Percentiles rank a stretch among this genome's conserved stretches.
phyloP scores from a whole-genome alignment of 2,113 vertebrate genomes.

The Phylloscopus trochiloides region DNA sequence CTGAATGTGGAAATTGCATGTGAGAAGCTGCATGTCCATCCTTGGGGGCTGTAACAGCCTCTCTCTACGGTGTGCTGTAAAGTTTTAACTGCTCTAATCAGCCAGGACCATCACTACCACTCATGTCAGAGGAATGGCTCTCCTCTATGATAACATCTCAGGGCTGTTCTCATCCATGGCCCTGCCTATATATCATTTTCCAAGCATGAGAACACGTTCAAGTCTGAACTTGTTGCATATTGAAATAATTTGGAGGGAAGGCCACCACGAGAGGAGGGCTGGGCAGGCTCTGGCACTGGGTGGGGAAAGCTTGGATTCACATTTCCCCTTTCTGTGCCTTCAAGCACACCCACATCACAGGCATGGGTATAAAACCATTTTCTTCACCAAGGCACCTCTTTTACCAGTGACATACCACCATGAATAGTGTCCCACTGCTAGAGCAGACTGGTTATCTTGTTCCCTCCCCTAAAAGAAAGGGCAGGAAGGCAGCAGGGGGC shows the following conservation, averaged over 20 bases:
- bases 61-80: not conserved
- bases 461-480: not conserved
- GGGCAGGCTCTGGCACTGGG: not conserved
- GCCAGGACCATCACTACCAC: not conserved
- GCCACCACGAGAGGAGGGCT: not conserved
- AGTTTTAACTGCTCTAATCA: constrained; percentile 44
- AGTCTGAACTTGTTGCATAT: not conserved
- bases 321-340: not conserved
- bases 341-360: rapidly evolving
- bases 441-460: not conserved
- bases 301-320: not conserved
- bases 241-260: not conserved
- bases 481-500: not conserved
- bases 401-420: not conserved
- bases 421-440: not conserved
- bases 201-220: not conserved
- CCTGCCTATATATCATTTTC: not conserved
- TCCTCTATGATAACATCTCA: not conserved
- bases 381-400: not conserved
- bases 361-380: not conserved
- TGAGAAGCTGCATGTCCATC: constrained; percentile 15
- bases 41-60: constrained; percentile 10
- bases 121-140: constrained; percentile 13
- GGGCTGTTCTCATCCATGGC: not conserved
- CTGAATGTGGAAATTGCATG: constrained; percentile 50